phyloP scores from a whole-genome alignment of 2,113 vertebrate species.

The Porphyrio hochstetteri region DNA sequence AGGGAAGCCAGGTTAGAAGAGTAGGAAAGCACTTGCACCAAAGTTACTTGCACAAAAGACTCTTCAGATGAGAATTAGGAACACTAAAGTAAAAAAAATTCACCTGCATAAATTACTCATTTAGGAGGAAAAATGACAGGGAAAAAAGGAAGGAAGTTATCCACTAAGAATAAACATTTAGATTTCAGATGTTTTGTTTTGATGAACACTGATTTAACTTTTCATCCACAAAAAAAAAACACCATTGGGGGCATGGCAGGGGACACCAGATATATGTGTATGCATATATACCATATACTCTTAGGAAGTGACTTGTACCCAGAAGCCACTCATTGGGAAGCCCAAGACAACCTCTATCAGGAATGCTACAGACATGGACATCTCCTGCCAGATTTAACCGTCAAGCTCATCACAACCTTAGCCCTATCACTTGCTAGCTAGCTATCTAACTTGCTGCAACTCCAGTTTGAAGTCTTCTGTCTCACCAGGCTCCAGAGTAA shows the following conservation, averaged over 20 bases:
- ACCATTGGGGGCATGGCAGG: accelerated
- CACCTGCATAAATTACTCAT: neutral
- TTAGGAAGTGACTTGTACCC: neutral
- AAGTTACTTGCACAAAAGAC: neutral
- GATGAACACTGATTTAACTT: neutral
- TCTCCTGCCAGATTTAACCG: neutral
- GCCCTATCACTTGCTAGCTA: accelerated
- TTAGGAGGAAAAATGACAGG: neutral
- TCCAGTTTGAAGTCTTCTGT: neutral
- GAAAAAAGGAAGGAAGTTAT: neutral
- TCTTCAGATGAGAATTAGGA: neutral
- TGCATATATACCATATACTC: too few relatives aligned
- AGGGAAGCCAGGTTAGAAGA: neutral
- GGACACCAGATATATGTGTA: accelerated
- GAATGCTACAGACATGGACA: accelerated
- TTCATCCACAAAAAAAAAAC: neutral
- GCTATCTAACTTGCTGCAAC: neutral
- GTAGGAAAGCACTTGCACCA: too few relatives aligned
- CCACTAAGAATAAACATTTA: neutral
- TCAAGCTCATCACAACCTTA: neutral
- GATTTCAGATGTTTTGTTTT: neutral
- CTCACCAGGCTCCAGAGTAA: neutral
- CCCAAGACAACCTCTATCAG: neutral
- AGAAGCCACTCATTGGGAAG: accelerated
- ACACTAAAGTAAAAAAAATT: neutral